These are phyloP conservation scores for Columba guinea DNA, from an alignment of 2,797 vertebrate genomes.

Conservation along the genomic window DNA sequence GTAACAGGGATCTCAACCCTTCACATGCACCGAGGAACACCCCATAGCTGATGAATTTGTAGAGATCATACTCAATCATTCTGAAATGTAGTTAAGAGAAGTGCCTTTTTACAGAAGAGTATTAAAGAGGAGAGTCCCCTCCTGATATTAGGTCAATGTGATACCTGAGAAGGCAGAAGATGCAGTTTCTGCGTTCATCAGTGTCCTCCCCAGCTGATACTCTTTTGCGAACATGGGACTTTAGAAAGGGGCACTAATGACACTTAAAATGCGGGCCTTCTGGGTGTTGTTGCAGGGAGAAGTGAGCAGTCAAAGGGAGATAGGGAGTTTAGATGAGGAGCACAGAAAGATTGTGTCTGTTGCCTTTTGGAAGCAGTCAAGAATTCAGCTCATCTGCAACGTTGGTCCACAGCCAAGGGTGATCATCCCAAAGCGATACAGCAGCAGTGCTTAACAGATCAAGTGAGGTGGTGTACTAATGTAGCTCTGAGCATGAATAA, in stretches of 20 bases:
- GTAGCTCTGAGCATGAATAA: not conserved
- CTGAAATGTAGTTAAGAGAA: not conserved
- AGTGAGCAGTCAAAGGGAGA: not conserved
- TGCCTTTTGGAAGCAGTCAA: not conserved
- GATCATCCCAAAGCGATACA: not conserved
- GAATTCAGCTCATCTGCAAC: rapidly evolving
- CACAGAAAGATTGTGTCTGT: not conserved
- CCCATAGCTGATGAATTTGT: not conserved
- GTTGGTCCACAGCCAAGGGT: not conserved
- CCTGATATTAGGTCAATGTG: not conserved
- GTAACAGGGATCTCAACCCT: not conserved
- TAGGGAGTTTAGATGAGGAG: not conserved
- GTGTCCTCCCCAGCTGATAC: not conserved
- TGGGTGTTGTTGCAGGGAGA: not conserved
- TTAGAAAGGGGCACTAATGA: not conserved
- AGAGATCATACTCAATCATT: not conserved
- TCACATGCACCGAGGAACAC: not conserved
- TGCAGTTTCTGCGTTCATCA: not conserved
- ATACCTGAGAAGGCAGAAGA: not conserved
- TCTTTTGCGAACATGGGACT: rapidly evolving
- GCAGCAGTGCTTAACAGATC: not conserved
- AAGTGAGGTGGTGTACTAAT: not conserved
- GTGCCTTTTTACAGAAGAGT: not conserved
- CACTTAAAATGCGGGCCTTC: not conserved
- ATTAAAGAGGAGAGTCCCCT: not conserved